Evolutionary conservation across 2,797 vertebrate species (phyloP).

Genomic region (Enteromius trimaculatus): DNA sequence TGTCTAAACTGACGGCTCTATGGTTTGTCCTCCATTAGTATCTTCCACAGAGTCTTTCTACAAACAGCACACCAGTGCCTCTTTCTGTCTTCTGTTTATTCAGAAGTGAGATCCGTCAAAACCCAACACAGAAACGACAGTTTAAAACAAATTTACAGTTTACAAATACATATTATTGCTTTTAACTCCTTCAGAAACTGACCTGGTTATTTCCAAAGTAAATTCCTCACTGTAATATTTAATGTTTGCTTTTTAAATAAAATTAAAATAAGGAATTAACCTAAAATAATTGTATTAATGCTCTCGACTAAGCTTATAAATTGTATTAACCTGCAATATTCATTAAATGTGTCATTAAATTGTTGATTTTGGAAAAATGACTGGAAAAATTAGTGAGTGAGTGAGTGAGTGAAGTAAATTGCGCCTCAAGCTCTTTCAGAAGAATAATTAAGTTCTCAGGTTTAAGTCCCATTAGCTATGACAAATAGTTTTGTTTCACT

Average conservation of each 20-base stretch:
- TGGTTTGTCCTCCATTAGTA: constrained; percentile 65
- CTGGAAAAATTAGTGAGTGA: background rate
- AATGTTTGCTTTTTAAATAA: background rate
- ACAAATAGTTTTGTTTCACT: background rate
- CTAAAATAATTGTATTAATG: background rate
- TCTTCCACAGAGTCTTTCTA: constrained; percentile 78
- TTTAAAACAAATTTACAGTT: background rate
- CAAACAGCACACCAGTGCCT: constrained; percentile 69
- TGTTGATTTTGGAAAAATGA: background rate
- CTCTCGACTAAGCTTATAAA: background rate
- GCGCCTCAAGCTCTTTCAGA: background rate
- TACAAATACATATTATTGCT: background rate
- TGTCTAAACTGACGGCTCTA: constrained; percentile 76
- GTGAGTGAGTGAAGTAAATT: background rate
- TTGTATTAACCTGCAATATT: background rate
- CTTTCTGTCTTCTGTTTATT: background rate
- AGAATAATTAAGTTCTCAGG: background rate
- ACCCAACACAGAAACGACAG: background rate
- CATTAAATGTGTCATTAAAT: background rate
- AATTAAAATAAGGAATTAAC: background rate
- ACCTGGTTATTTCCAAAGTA: background rate
- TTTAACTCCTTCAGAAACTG: background rate
- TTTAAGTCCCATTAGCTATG: background rate
- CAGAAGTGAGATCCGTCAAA: background rate
- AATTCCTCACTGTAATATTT: background rate